phyloP scores from a whole-genome alignment of 1,140 invertebrate genomes.

The Drosophila quadrilineata region DNA sequence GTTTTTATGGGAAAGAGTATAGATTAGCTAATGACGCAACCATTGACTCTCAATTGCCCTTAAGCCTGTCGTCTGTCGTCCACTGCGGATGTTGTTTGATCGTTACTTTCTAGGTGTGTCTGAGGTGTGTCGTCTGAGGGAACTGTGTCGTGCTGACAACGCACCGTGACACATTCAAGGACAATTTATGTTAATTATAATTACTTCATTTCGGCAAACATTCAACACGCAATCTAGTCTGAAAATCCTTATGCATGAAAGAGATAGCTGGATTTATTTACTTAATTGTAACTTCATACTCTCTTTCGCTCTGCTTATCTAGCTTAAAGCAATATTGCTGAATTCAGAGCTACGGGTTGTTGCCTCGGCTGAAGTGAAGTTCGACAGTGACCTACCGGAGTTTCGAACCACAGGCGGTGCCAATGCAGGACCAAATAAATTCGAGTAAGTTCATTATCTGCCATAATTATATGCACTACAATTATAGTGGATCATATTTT shows the following conservation, averaged over 20 bases:
- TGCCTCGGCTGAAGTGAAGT: constrained; percentile 91
- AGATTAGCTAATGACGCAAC: constrained; percentile 40
- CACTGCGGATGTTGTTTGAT: constrained; percentile 38
- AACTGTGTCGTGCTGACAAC: constrained; percentile 15
- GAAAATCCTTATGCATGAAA: no score
- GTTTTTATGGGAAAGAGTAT: constrained; percentile 15
- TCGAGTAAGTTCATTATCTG: constrained; percentile 82
- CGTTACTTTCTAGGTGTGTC: constrained; percentile 67
- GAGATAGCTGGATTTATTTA: no score
- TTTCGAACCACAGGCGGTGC: constrained; percentile 83
- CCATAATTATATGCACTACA: no score
- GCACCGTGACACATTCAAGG: background rate
- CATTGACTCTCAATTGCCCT: constrained; percentile 48
- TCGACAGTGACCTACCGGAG: constrained; percentile 94
- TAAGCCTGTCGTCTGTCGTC: constrained; percentile 7
- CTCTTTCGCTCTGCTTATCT: constrained; percentile 71
- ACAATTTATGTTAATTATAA: background rate
- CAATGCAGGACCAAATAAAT: constrained; percentile 81
- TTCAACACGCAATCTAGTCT: no score
- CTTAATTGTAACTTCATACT: background rate
- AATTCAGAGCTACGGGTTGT: constrained; percentile 88
- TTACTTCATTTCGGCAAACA: no score
- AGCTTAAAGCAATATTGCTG: constrained; percentile 95
- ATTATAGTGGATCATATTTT: background rate
- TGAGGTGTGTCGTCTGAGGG: constrained; percentile 45